These are phyloP conservation scores for Drosophila infuscata DNA, from an alignment of 2,888 invertebrate species.

Conservation along the genomic window DNA sequence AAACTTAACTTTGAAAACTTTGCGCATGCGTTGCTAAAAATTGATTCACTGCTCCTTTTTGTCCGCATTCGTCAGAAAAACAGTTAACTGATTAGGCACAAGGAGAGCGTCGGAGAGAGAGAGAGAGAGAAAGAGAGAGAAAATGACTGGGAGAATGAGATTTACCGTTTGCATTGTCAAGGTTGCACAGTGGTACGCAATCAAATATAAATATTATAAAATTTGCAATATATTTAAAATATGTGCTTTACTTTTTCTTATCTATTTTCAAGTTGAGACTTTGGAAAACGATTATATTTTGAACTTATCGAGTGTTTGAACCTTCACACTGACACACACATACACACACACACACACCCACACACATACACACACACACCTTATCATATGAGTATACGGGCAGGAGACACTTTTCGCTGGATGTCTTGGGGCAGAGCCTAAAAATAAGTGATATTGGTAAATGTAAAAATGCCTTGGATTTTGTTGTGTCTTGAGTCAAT, in stretches of 20 bases:
- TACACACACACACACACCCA: neutral
- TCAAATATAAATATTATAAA: neutral
- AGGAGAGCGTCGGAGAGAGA: neutral
- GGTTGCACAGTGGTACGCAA: slow-evolving; percentile 25
- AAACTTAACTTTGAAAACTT: neutral
- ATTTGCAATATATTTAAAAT: neutral
- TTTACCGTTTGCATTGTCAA: neutral
- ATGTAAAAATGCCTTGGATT: slow-evolving; percentile 39
- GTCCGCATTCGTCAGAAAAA: slow-evolving; percentile 3
- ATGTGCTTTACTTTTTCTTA: neutral
- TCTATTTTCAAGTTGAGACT: neutral
- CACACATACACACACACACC: neutral
- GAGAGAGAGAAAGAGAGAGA: neutral
- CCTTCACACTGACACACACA: neutral
- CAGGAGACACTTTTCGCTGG: slow-evolving; percentile 14
- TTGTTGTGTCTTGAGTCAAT: slow-evolving; percentile 62
- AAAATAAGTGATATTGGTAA: slow-evolving; percentile 62
- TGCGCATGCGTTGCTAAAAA: slow-evolving; percentile 2
- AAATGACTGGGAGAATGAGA: neutral
- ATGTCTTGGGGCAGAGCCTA: slow-evolving; percentile 15
- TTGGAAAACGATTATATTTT: neutral
- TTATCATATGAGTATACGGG: neutral
- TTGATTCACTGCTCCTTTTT: neutral
- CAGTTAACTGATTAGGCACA: slow-evolving; percentile 2
- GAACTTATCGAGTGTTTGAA: slow-evolving; percentile 1